Base-by-base conservation (phyloP, 2,797 vertebrate genomes). In the Cottoperca gobio region DNA sequence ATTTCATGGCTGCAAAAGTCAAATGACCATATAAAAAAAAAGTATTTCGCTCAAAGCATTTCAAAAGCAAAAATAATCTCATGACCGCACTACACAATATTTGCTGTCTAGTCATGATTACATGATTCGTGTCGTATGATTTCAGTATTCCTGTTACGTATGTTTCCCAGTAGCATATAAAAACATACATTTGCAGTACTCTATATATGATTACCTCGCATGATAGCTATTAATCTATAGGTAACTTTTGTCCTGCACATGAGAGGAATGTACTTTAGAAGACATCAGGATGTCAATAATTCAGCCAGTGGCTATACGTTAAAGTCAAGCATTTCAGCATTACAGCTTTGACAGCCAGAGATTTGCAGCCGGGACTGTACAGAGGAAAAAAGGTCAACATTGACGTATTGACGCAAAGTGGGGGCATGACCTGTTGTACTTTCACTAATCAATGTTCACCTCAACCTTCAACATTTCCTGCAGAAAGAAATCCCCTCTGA, bases 391-490 rank as follows among this genome's bases (percentile, higher is more conserved):
- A 89, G 83, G 76, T 62, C 84, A 85, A 76, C 74, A 54, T 37
- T 89, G 84, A 88, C 43, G 28, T 87, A 87, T 84, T 57, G 85
- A 88, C 61, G 77, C 71, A 79, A 83, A 71, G 77, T 21, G n/a
- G 55, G 83, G 72, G 40, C 73, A 59, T 23, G 81, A 84, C 88
- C 79, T 61, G 72, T 37, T 67, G 76, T 52, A 82, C 75, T 62
- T 62, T 79, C 74, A 75, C 77, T 72, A 81, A 90, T 92, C 90
- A 91, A 89, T 91, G 83, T 67, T 90, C 83, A 85, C 84, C 82
- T 86, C 86, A 84, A 76, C 79, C 83, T 83, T 85, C 78, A 88
- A 54, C 78, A 69, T 84, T 82, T 68, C 57, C 52, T 66, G 66
- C 52, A 43, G 66, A 59, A 43, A 54, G 67, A n/a, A 73, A 67